These are phyloP conservation scores for Andrena haemorrhoa DNA, from an alignment of 2,888 invertebrate genomes.

Conservation along the genomic window DNA sequence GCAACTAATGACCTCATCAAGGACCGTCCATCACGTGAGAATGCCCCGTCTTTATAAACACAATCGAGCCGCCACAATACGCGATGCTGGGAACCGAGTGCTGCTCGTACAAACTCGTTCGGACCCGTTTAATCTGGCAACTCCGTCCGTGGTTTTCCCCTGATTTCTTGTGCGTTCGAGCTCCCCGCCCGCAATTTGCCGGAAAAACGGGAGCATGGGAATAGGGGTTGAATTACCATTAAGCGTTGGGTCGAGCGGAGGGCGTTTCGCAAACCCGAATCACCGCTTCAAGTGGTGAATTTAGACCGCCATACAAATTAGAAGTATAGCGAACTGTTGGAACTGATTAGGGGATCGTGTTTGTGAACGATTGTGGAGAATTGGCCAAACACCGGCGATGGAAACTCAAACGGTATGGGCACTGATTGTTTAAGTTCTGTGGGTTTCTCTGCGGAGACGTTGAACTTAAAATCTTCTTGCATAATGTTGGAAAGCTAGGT, in stretches of 20 bases:
- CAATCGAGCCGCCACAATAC: constrained; percentile 28
- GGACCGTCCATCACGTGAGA: constrained; percentile 49
- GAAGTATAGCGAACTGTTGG: background rate
- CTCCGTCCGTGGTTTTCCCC: constrained; percentile 29
- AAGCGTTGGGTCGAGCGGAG: background rate
- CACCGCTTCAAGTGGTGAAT: constrained; percentile 6
- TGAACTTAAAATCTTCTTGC: no score
- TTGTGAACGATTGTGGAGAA: background rate
- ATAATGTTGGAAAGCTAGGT: no score
- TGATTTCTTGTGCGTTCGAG: constrained; percentile 36
- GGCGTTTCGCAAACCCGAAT: background rate
- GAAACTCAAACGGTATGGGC: background rate
- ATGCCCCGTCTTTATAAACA: constrained; percentile 49
- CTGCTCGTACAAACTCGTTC: constrained; percentile 42
- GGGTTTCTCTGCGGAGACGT: no score
- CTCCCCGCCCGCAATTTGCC: background rate
- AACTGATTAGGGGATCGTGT: background rate
- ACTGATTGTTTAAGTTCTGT: no score
- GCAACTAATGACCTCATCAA: constrained; percentile 61
- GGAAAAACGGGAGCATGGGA: background rate
- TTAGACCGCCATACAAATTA: background rate
- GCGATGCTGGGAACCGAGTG: background rate
- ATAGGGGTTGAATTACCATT: constrained; percentile 32
- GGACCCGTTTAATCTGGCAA: constrained; percentile 40
- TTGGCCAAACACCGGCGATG: background rate